Evolutionary conservation across 1,140 invertebrate genomes (phyloP), one percentile per base, ranked within the genome.

Genomic region (Frieseomelitta varia): DNA sequence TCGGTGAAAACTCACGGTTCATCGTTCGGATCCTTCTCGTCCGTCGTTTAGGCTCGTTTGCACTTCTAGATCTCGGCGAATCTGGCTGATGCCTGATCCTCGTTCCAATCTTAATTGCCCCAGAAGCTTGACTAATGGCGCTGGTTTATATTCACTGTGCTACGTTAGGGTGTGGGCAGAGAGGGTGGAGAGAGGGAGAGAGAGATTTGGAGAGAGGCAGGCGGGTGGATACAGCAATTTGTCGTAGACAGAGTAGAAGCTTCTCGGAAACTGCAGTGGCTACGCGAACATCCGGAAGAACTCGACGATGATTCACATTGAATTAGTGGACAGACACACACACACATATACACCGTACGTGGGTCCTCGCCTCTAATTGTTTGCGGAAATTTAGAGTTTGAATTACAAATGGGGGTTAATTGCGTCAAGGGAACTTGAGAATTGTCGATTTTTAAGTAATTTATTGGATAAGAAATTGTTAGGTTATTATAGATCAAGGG

Each of bases 51-150:
- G 24, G 53, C 65, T 39, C 15, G 30, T 55, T 73, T 73, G 30
- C 72, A 27, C 30, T 51, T 51, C 79, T 74, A 53, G 21, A 73
- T 84, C 56, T 19, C n/a, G 11, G 4, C 30, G 78, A 51, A 67
- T 68, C 65, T 63, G 61, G n/a, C 34, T 55, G 47, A 27, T 69
- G 51, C 34, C 51, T 61, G 79, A 56, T 47, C 34, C 72, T 10
- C 53, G 61, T 27, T 39, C 68, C 83, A 69, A 82, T 88, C 86
- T 91, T 91, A 91, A 92, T 91, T 90, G 86, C 86, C 74, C 79
- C 86, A 86, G 83, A 79, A 79, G 86, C 83, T 75, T 91, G 88
- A 92, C 87, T 91, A 91, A 92, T 92, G 85, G 68, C 61, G 86
- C 75, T 61, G 88, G 82, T 81, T 89, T 81, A 88, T 76, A 71